phyloP scores from a whole-genome alignment of 23 tunicate genomes.

The Ciona savignyi region DNA sequence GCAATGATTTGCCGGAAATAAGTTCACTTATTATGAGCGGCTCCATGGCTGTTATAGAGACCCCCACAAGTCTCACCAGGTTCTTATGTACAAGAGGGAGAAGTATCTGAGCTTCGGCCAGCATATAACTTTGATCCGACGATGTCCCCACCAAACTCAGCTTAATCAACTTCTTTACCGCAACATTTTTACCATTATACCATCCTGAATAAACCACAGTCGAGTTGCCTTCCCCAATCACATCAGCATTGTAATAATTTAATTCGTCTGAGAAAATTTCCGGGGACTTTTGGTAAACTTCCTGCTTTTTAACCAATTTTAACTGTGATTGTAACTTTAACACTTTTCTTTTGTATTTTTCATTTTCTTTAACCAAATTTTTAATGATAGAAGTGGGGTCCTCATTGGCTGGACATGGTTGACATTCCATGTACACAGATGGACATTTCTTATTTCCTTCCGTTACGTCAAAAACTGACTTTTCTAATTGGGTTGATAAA shows the following conservation, averaged over 20 bases:
- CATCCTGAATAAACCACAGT: conserved; percentile 68
- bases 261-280: conserved; percentile 53
- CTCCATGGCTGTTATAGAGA: conserved; percentile 49
- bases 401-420: too few species aligned
- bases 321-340: conserved; percentile 40
- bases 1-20: conserved; percentile 56
- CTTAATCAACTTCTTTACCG: conserved; percentile 62
- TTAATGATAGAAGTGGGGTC: conserved; percentile 36
- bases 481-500: too few species aligned
- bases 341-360: conserved; percentile 65
- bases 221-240: conserved; percentile 70
- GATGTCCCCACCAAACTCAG: conserved; percentile 35
- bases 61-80: conserved; percentile 52
- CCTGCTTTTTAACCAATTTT: conserved; percentile 17
- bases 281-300: conserved; percentile 18
- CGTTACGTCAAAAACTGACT: too few species aligned
- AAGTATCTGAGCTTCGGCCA: conserved; percentile 74
- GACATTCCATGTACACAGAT: too few species aligned
- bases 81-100: conserved; percentile 53
- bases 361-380: conserved; percentile 47
- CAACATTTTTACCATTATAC: conserved; percentile 41
- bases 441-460: too few species aligned
- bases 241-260: conserved; percentile 45
- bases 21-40: conserved; percentile 71
- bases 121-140: conserved; percentile 62